These are phyloP conservation scores for Cariama cristata DNA, from an alignment of 2,113 vertebrate species.

Conservation along the genomic window DNA sequence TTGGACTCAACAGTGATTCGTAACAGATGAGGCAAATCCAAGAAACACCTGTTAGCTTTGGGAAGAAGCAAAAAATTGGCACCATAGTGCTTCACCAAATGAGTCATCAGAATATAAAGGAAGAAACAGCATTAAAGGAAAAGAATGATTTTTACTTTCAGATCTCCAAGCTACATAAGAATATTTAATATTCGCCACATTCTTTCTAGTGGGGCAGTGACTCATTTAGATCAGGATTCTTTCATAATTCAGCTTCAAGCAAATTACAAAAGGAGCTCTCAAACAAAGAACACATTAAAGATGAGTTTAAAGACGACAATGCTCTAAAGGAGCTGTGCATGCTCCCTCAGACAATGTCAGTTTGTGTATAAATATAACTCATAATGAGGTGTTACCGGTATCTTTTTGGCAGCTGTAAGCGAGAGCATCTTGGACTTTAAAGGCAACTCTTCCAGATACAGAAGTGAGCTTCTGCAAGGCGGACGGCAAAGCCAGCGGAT, in stretches of 20 bases:
- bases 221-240: slow-evolving; percentile 48
- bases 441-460: background rate
- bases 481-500: background rate
- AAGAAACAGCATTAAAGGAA: slow-evolving; percentile 1
- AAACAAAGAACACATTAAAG: slow-evolving; percentile 1
- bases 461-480: rapidly evolving
- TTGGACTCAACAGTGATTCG: slow-evolving; percentile 27
- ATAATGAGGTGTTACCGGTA: background rate
- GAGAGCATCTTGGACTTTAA: background rate
- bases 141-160: slow-evolving; percentile 21
- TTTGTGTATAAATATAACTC: background rate
- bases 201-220: slow-evolving; percentile 10
- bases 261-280: slow-evolving; percentile 21
- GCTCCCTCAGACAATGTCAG: background rate
- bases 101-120: slow-evolving; percentile 36
- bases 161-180: background rate
- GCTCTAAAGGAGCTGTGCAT: background rate
- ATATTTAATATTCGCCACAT: slow-evolving; percentile 13
- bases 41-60: slow-evolving; percentile 68
- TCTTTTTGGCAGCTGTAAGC: background rate
- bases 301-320: background rate
- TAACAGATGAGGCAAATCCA: slow-evolving; percentile 69
- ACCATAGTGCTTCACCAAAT: background rate
- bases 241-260: slow-evolving; percentile 24
- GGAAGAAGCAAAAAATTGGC: slow-evolving; percentile 9